Evolutionary conservation across 64 coral and sea anemone species (phyloP), one percentile per base, ranked within the genome.

Genomic region (Dendronephthya gigantea): DNA sequence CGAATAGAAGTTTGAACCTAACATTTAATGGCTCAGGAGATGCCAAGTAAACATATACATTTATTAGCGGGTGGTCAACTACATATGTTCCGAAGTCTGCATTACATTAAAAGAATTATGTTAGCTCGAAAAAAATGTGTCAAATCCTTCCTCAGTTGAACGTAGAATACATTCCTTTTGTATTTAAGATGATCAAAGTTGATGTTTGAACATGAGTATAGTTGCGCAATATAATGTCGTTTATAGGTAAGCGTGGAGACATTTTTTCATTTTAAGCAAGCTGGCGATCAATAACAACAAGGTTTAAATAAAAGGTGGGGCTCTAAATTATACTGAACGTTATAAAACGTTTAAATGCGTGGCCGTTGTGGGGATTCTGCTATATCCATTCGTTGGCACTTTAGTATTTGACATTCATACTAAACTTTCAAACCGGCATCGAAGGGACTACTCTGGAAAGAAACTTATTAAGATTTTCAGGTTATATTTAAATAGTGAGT

Each of bases 51-150:
- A 66, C 58, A 66, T 66, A 3, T 66, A 66, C 58, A 66, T 66
- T 66, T 66, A n/a, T 17, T 66, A 66, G 58, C 58, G 58, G 58
- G 58, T 66, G 58, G 58, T 66, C 58, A 66, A 15, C 58, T 66
- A n/a, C 3, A 66, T 17, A 15, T 66, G 58, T 66, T 66, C 58
- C 3, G 29, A 30, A 66, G 19, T 5, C 58, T 66, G 58, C 29
- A 4, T 30, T 66, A 66, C 58, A 66, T 66, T 66, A 30, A 30
- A 30, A 5, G 19, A 22, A 66, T 45, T 45, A 66, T 66, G 58
- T 66, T 66, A 66, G 29, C 6, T 66, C 22, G 14, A 17, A 30
- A n/a, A 66, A 66, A 66, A 22, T 30, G 29, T 66, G 58, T 8
- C 29, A 15, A 66, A 66, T 22, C 22, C 14, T 17, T 66, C 58